Base-by-base conservation (phyloP, 1,140 invertebrate genomes). In the Aphidius ervi region DNA sequence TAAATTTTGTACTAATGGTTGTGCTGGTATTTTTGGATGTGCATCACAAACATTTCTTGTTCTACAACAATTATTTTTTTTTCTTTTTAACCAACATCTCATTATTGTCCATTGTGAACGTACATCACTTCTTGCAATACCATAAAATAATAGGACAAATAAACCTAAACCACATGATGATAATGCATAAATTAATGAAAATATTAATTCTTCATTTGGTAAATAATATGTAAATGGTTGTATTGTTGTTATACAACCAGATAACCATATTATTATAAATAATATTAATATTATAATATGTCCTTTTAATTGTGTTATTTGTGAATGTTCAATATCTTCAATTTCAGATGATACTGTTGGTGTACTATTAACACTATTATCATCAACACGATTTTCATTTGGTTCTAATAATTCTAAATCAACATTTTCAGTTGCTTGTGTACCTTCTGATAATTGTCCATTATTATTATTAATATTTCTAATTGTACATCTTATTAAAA, bases 141-240 rank as follows among this genome's bases (percentile, higher is more conserved):
- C 92, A 71, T 93, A 94, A 74, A 93, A 95, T 49, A 93, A 85
- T 9, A 95, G 72, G 37, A 93, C 87, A 70, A 95, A 95, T n/a
- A 88, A 79, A 0, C 90, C 92, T 52, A 95, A 78, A 9, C 87
- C 78, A 37, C 85, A 84, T 1, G 87, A 83, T 39, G 87, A 87
- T 7, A 89, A 72, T 0, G 87, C 87, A 69, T 92, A 95, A 9
- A 88, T 67, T 55, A 91, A 84, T 65, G 91, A 90, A 70, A 93
- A 94, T 40, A 90, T 82, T 41, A 88, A 85, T 68, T 91, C 88
- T 69, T 90, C 87, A 65, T 89, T 85, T 0, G 85, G 83, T 60
- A 88, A 71, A 58, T 85, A 82, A 16, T 80, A 75, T 43, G 83
- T 80, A 20, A 91, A 78, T 0, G 88, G 86, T 61, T 86, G 83